Evolutionary conservation across 2,888 invertebrate genomes (phyloP), one percentile per base, ranked within the genome.

Genomic region (Euzetes globulus): DNA sequence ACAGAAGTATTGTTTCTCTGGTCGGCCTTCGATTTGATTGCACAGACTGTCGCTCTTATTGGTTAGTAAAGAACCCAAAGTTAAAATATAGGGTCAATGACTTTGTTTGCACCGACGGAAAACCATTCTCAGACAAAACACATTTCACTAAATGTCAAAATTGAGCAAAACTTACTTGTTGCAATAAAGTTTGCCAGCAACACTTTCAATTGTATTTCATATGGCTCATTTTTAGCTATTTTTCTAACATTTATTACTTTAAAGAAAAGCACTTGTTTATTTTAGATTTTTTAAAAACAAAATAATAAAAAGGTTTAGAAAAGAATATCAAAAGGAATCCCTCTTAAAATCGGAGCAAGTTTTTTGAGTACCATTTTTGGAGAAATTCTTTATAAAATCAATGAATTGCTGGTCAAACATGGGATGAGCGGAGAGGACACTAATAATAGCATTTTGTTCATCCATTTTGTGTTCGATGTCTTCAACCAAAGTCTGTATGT

Each of bases 61-160:
- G 52, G 52, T 22, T 52, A 9, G 19, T 52, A 52, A 52, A 52
- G n/a, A 52, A 52, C 9, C 19, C n/a, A 2, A 3, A n/a, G 52
- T 13, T 52, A 1, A 11, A 5, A 5, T 41, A 41, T 11, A 41
- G 41, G 41, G 41, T 41, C 41, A 41, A 41, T 41, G 41, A 41
- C 50, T 50, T 50, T 19, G 50, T 50, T 7, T 50, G 50, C 50
- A 2, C n/a, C 19, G 50, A 50, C 7, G 50, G 50, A 2, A 50
- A 50, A 11, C 50, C 50, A n/a, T 50, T 50, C 2, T 6, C 50
- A 2, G 50, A 50, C n/a, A 50, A 50, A 50, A 50, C 50, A 50
- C 50, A 50, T 50, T 50, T 50, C 50, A 50, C 50, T 50, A 50
- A 50, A 50, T 63, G 33, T 63, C 25, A 25, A 50, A 50, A 50